Evolutionary conservation across 2,888 invertebrate genomes (phyloP).

Genomic region (Perithous albicinctus): DNA sequence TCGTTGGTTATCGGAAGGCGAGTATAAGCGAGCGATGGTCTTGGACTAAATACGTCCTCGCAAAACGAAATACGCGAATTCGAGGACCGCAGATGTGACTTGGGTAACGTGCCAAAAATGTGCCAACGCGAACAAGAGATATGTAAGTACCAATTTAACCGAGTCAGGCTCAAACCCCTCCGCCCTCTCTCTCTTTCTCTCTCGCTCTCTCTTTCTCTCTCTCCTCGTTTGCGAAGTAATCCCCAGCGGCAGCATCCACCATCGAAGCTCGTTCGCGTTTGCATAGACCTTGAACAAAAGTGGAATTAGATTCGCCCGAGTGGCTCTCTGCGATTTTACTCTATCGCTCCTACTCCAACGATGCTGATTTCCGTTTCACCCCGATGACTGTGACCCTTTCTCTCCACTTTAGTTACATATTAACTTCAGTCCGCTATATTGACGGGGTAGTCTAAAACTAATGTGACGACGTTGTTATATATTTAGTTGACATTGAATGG

Average conservation of each 20-base stretch:
- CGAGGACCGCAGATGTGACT: constrained; percentile 75
- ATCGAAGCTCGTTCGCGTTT: constrained; percentile 35
- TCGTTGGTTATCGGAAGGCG: constrained; percentile 73
- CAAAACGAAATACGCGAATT: constrained; percentile 75
- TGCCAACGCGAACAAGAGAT: constrained; percentile 80
- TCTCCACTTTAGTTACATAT: constrained; percentile 2
- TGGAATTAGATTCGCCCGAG: constrained; percentile 62
- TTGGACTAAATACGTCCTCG: constrained; percentile 79
- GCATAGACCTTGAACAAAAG: constrained; percentile 68
- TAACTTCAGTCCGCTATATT: background rate
- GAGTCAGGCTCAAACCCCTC: constrained; percentile 71
- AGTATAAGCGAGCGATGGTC: constrained; percentile 65
- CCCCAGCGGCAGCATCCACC: constrained; percentile 48
- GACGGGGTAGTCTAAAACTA: background rate
- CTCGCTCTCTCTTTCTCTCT: too few relatives aligned
- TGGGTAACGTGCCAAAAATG: constrained; percentile 80
- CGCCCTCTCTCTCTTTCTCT: too few relatives aligned
- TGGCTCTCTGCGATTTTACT: constrained; percentile 22
- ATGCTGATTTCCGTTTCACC: constrained; percentile 5
- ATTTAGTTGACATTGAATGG: background rate
- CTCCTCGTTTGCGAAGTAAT: constrained; percentile 39
- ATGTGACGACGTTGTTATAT: background rate
- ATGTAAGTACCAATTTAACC: constrained; percentile 81
- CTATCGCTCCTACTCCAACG: background rate
- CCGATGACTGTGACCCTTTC: constrained; percentile 14